Evolutionary conservation across 2,113 vertebrate species (phyloP).

Genomic region (Apistogramma diplotaenia): DNA sequence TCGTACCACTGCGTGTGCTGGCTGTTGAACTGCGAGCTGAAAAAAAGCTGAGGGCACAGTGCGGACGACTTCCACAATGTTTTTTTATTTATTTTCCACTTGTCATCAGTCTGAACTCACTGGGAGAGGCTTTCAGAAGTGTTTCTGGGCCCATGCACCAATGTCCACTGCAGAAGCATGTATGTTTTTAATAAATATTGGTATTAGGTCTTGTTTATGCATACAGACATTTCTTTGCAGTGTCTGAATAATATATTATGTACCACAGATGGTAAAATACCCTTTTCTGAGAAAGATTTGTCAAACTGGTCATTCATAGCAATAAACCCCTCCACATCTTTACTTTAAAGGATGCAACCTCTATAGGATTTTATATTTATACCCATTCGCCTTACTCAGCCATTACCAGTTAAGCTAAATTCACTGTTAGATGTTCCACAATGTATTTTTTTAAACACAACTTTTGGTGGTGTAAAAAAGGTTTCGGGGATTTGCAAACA

Average conservation of each 20-base stretch:
- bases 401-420: neutral
- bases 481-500: neutral
- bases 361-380: too few species aligned
- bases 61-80: too few species aligned
- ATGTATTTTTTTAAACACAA: neutral
- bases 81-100: too few species aligned
- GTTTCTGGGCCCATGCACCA: too few species aligned
- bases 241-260: neutral
- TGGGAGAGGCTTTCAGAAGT: too few species aligned
- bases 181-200: too few species aligned
- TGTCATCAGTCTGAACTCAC: too few species aligned
- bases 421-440: neutral
- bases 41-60: too few species aligned
- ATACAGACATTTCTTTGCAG: neutral
- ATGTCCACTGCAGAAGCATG: too few species aligned
- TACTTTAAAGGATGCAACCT: too few species aligned
- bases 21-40: too few species aligned
- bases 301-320: neutral
- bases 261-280: neutral
- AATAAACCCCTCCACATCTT: neutral
- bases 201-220: neutral
- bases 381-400: neutral
- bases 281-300: neutral
- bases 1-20: too few species aligned
- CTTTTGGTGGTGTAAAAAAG: neutral